Evolutionary conservation across 2,113 vertebrate species (phyloP).

Genomic region (Aphelocoma coerulescens): DNA sequence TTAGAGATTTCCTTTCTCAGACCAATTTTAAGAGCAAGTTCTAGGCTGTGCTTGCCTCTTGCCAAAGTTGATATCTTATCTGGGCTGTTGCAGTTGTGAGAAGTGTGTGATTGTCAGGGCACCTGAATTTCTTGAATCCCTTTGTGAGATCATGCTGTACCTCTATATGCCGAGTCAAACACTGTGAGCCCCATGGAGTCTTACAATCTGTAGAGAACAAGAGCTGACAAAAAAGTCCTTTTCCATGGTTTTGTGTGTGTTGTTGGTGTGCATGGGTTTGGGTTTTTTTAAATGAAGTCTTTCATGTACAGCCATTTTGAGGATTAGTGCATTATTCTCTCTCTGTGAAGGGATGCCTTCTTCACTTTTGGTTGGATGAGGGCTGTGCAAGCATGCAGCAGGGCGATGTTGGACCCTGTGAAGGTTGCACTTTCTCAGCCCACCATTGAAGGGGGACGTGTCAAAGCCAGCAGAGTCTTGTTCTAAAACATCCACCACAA

Average conservation of each 20-base stretch:
- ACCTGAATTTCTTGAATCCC: not conserved
- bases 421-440: not conserved
- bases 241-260: not conserved
- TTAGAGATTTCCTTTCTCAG: not conserved
- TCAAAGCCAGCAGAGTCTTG: not conserved
- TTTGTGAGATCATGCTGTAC: not conserved
- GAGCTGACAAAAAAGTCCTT: not conserved
- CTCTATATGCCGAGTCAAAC: not conserved
- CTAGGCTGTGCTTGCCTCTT: not conserved
- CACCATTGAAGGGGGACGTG: not conserved
- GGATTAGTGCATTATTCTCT: not conserved
- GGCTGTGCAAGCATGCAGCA: not conserved
- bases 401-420: fast-evolving
- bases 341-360: not conserved
- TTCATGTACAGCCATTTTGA: not conserved
- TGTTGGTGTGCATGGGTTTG: not conserved
- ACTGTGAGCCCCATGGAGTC: not conserved
- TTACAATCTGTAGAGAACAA: not conserved
- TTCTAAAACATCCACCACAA: not conserved
- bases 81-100: fast-evolving
- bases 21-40: not conserved
- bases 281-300: not conserved
- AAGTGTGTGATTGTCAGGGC: not conserved
- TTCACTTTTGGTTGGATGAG: not conserved
- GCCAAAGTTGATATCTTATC: not conserved